Base-by-base conservation (phyloP, 2,797 vertebrate species). In the Pangasius djambal region DNA sequence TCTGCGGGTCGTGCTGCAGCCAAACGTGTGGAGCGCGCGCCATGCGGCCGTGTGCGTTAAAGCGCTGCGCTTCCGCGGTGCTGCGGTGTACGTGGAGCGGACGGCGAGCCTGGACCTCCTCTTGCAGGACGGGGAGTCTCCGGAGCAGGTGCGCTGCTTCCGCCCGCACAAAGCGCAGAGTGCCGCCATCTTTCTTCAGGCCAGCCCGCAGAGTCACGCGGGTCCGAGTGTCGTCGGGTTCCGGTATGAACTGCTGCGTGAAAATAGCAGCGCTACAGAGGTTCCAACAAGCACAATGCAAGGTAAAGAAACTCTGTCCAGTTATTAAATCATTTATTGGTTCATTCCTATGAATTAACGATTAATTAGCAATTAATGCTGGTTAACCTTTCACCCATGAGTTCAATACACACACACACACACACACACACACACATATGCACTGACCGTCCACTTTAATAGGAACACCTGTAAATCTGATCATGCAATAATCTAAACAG, bases 101-200 rank as follows among this genome's bases (percentile, higher is more conserved):
- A 88, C 91, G 0, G 95, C 95, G 20, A 89, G 94, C 90, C 95
- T 97, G 90, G 90, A 95, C 65, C 92, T 95, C 90, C 89, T 97
- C 94, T 34, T 93, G 40, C 77, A 94, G 1, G 94, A 96, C 0
- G 89, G 85, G 28, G 90, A 88, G 59, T 86, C n/a, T 83, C 37
- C 90, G 40, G 92, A 37, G 61, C 94, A 92, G 7, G 96, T 96
- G 63, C 94, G 95, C 83, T 97, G 97, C 90, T 96, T 97, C 91
- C 93, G 93, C 0, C 92, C 93, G 1, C 94, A 93, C 7, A 92
- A 86, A 0, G 88, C 92, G 0, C 95, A 92, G 0, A 86, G 90
- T 83, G 94, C 95, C 1, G 95, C 94, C 2, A 92, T 97, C 31
- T 97, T 97, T 93, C 94, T 97, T 70, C 96, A 97, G 91, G 95